These are phyloP conservation scores for Pteropus rufus DNA, from an alignment of 2,797 vertebrate species.

Conservation along the genomic window DNA sequence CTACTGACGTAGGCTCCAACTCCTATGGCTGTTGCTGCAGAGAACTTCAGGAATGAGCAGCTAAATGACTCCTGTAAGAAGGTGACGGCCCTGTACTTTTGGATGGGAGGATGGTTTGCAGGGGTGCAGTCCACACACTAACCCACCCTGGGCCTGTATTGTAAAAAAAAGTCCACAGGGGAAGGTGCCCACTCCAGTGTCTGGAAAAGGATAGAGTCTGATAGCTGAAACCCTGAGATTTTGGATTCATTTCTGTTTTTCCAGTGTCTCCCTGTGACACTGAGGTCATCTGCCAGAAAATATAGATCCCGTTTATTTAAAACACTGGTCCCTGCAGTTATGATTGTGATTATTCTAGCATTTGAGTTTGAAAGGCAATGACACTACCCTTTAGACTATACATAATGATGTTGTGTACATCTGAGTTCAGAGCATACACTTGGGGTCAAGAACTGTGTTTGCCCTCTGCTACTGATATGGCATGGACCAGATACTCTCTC, in stretches of 20 bases:
- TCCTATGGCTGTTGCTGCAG: background rate
- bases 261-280: background rate
- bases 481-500: background rate
- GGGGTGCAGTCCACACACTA: background rate
- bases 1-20: background rate
- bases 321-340: background rate
- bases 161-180: background rate
- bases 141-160: background rate
- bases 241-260: background rate
- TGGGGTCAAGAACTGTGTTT: background rate
- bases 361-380: constrained; percentile 9
- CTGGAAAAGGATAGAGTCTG: background rate
- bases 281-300: background rate
- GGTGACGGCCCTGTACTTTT: constrained; percentile 77
- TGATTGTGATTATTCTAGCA: background rate
- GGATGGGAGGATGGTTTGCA: background rate
- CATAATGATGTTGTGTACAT: background rate
- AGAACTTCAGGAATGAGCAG: constrained; percentile 68
- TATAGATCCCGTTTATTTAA: background rate
- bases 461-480: background rate
- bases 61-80: constrained; percentile 66
- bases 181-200: background rate
- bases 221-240: background rate
- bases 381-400: background rate
- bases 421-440: background rate